Conservation (phyloP, 2,888 invertebrate genomes). For the Philopedon plagiatum region DNA sequence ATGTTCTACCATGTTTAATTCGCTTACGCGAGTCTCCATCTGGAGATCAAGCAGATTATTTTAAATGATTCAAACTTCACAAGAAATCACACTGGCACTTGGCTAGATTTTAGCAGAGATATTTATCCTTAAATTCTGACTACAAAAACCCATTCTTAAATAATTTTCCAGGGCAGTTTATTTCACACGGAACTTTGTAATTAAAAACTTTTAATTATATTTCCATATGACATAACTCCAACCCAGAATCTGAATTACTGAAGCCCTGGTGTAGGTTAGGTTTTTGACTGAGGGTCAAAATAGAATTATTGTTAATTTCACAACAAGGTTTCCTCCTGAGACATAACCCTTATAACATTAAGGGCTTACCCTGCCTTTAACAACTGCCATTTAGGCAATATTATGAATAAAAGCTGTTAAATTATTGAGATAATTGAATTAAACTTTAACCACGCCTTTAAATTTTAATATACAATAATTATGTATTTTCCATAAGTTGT, state of each 20-base stretch:
- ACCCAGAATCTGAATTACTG: neutral
- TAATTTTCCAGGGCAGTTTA: too few relatives aligned
- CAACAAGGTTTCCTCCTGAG: constrained; percentile 12
- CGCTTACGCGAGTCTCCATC: too few relatives aligned
- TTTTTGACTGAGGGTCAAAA: constrained; percentile 9
- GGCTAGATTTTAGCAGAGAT: too few relatives aligned
- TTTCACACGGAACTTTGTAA: neutral
- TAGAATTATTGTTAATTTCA: constrained; percentile 9
- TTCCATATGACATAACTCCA: neutral
- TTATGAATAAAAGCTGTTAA: constrained; percentile 3
- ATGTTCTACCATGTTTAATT: too few relatives aligned
- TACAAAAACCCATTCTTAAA: too few relatives aligned
- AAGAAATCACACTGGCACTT: too few relatives aligned
- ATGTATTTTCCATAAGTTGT: too few relatives aligned
- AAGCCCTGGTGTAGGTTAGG: neutral
- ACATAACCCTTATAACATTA: constrained; percentile 1
- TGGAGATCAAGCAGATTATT: too few relatives aligned
- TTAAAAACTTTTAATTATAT: neutral
- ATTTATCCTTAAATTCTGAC: too few relatives aligned
- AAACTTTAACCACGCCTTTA: neutral
- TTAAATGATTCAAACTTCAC: too few relatives aligned
- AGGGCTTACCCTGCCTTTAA: neutral
- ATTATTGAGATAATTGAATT: neutral
- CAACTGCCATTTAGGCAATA: neutral
- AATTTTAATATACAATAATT: neutral